A percentile compares a stretch with the other conserved stretches of the same genome.
phyloP scores from a whole-genome alignment of 2,888 invertebrate genomes.

The Aphodius sticticus region DNA sequence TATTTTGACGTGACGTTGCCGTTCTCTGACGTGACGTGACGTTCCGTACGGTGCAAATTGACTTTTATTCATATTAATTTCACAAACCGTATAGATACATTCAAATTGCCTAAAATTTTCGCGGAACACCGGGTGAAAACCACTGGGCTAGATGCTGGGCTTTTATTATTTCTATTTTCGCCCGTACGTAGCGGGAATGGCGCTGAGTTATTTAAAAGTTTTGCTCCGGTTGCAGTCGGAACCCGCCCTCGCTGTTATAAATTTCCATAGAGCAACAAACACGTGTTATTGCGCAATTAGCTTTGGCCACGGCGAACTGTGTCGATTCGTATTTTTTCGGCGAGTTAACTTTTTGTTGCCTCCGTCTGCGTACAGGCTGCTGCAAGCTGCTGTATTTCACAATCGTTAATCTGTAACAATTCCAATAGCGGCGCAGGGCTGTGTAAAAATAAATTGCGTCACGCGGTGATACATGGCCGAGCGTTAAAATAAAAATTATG shows the following conservation, averaged over 20 bases:
- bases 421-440: neutral
- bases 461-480: neutral
- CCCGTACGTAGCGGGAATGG: neutral
- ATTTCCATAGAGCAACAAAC: slow-evolving; percentile 4
- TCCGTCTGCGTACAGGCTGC: neutral
- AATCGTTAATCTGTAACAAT: slow-evolving; percentile 4
- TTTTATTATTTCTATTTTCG: too few species aligned
- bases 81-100: too few species aligned
- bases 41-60: too few species aligned
- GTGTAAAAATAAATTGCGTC: neutral
- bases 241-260: neutral
- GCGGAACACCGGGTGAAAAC: too few species aligned
- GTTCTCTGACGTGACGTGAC: too few species aligned
- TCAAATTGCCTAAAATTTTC: too few species aligned
- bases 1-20: too few species aligned
- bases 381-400: slow-evolving; percentile 4
- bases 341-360: neutral
- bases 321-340: neutral
- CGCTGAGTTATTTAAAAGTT: neutral
- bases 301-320: neutral
- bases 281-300: neutral
- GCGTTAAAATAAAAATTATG: neutral
- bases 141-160: too few species aligned
- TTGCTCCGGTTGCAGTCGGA: neutral
- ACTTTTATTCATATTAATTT: too few species aligned